These are phyloP conservation scores for Mus musculus DNA, from an alignment of 2,113 vertebrate species.

Conservation along the genomic window DNA sequence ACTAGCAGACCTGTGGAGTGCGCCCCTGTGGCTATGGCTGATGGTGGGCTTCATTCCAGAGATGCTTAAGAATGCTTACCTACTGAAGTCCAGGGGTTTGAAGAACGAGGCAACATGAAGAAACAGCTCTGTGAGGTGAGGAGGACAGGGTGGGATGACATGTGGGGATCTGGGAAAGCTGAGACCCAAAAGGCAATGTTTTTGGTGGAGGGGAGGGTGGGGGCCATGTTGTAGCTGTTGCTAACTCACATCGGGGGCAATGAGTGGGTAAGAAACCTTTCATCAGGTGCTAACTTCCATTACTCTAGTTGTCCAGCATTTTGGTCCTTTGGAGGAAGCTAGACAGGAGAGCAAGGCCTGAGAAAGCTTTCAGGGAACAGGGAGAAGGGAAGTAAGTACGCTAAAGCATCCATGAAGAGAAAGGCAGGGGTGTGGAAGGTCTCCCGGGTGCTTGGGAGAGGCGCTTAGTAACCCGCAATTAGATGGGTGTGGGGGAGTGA, in stretches of 20 bases:
- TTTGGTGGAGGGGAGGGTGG: neutral
- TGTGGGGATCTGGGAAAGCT: accelerated
- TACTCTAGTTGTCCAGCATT: no score
- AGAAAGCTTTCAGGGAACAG: no score
- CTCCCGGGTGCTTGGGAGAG: neutral
- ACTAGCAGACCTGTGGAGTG: no score
- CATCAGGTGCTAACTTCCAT: accelerated
- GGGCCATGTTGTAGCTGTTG: no score
- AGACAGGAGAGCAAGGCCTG: accelerated
- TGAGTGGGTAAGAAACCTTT: accelerated
- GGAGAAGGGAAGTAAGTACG: neutral
- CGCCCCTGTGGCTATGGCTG: accelerated
- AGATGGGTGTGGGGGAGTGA: neutral
- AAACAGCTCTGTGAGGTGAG: accelerated
- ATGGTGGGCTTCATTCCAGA: accelerated
- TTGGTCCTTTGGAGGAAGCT: neutral
- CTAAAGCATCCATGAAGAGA: neutral
- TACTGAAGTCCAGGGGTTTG: neutral
- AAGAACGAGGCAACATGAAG: neutral
- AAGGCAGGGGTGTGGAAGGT: neutral
- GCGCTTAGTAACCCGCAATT: neutral
- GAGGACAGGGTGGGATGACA: accelerated
- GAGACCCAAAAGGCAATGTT: accelerated
- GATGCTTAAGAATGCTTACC: accelerated
- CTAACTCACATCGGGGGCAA: accelerated